Conservation (phyloP, 2,797 vertebrate genomes). For the Hypotaenidia philippensis region DNA sequence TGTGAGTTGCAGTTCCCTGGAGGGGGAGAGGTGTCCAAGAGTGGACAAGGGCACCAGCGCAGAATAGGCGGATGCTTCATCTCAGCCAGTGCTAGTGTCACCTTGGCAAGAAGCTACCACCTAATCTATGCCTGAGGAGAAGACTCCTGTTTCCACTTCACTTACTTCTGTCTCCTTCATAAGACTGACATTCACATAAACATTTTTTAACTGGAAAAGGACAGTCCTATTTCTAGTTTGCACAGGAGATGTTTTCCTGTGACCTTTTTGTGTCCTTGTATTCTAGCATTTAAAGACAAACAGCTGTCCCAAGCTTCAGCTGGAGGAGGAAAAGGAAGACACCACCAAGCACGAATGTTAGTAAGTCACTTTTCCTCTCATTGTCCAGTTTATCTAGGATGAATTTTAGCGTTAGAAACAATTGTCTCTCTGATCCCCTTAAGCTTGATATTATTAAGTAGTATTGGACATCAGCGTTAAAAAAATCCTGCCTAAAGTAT, state of each 20-base stretch:
- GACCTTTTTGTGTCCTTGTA: conserved; percentile 45
- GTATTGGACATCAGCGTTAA: background rate
- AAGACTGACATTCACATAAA: conserved; percentile 41
- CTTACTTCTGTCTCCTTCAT: conserved; percentile 30
- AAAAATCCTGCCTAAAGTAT: background rate
- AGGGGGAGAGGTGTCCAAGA: background rate
- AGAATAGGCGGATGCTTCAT: background rate
- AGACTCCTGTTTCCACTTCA: conserved; percentile 50
- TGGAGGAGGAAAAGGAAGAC: conserved; percentile 64
- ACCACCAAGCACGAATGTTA: conserved; percentile 22
- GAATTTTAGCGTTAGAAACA: conserved; percentile 25
- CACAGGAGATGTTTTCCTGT: conserved; percentile 48
- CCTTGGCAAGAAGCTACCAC: conserved; percentile 37
- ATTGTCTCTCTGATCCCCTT: background rate
- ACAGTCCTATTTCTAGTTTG: conserved; percentile 44
- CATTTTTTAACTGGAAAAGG: conserved; percentile 47
- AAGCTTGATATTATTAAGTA: background rate
- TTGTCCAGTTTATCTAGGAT: conserved; percentile 19
- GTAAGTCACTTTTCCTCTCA: conserved; percentile 57
- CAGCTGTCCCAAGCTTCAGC: conserved; percentile 41
- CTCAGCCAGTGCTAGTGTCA: background rate
- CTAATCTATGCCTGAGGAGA: conserved; percentile 52
- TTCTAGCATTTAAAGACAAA: conserved; percentile 39
- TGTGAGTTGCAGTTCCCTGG: background rate
- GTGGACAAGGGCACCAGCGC: background rate